Evolutionary conservation across 2,888 invertebrate genomes (phyloP).

Genomic region (Drosophila flavopinicola): DNA sequence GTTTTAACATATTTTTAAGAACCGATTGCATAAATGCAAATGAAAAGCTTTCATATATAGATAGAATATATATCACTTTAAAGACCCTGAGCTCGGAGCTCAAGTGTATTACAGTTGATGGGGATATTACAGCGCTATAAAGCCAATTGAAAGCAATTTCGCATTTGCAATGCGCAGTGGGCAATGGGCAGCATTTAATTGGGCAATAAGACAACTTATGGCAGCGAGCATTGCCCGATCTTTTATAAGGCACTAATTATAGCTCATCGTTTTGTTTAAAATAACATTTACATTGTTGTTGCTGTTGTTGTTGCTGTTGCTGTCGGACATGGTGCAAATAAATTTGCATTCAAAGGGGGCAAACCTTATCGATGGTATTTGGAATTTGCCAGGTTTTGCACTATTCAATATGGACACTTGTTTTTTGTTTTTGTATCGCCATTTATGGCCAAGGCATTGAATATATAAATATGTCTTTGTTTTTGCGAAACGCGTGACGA

Average conservation of each 20-base stretch:
- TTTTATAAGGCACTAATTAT: conserved; percentile 40
- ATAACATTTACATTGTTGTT: conserved; percentile 43
- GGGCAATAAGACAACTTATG: conserved; percentile 34
- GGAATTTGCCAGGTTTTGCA: conserved; percentile 36
- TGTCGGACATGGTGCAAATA: conserved; percentile 40
- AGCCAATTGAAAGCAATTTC: conserved; percentile 42
- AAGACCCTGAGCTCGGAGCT: conserved; percentile 11
- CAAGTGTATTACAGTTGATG: background rate
- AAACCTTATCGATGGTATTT: conserved; percentile 53
- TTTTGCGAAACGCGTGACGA: conserved; percentile 48
- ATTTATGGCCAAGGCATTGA: conserved; percentile 74
- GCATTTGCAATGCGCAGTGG: conserved; percentile 1
- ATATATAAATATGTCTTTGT: conserved; percentile 32
- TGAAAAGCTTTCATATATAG: no score
- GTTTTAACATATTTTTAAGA: background rate
- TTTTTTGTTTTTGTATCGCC: conserved; percentile 8
- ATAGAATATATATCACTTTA: background rate
- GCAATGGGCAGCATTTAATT: conserved; percentile 21
- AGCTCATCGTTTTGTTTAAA: conserved; percentile 16
- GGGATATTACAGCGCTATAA: conserved; percentile 15
- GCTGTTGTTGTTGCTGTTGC: background rate
- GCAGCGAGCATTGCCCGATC: conserved; percentile 24
- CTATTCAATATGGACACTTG: conserved; percentile 54
- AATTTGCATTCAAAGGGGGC: conserved; percentile 41
- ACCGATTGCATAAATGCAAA: background rate